Percentiles rank a stretch among this genome's conserved stretches.
phyloP scores from a whole-genome alignment of 2,113 vertebrate species.

The Physeter macrocephalus region DNA sequence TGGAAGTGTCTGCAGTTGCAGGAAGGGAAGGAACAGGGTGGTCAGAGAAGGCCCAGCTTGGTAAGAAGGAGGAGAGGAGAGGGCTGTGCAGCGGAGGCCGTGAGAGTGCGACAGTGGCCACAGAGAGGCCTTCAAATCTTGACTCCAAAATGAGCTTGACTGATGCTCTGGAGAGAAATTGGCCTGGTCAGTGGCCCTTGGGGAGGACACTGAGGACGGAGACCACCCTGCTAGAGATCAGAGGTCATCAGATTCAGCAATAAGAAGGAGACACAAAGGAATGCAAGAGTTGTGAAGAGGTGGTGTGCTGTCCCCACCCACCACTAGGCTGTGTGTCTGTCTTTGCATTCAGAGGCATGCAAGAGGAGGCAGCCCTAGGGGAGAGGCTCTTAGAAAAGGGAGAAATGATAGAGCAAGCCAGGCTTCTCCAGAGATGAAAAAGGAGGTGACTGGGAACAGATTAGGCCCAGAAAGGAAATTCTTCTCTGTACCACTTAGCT shows the following conservation, averaged over 20 bases:
- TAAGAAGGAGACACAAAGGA: neutral
- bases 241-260: neutral
- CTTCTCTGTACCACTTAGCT: neutral
- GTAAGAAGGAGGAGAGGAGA: neutral
- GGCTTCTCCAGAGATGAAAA: neutral
- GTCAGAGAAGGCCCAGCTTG: neutral
- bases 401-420: neutral
- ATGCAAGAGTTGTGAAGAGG: neutral
- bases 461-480: neutral
- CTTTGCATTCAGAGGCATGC: neutral
- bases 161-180: neutral
- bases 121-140: neutral
- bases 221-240: neutral
- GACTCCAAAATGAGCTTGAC: neutral
- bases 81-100: rapidly evolving
- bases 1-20: neutral
- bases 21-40: neutral
- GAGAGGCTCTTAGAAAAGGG: neutral
- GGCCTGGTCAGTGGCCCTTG: neutral
- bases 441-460: neutral
- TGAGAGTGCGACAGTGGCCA: rapidly evolving
- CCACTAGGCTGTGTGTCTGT: no score
- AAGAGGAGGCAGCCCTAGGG: neutral
- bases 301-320: neutral
- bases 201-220: neutral